A percentile compares a stretch with the other conserved stretches of the same genome.
Conservation (phyloP, 2,888 invertebrate genomes). For the Chalcosyrphus nemorum region DNA sequence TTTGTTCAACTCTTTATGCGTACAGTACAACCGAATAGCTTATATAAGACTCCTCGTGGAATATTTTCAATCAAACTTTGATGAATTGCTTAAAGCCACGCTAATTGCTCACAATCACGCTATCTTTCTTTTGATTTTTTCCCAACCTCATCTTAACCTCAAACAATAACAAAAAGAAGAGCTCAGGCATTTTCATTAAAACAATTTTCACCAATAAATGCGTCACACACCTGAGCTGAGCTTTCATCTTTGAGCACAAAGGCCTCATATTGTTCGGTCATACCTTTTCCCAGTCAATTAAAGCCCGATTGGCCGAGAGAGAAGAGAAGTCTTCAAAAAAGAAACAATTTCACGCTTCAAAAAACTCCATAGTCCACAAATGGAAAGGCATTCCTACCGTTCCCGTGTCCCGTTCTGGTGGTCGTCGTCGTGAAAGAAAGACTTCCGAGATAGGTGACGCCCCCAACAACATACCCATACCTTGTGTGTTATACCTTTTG, state of each 20-base stretch:
- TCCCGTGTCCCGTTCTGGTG: no score
- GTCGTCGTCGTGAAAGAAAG: no score
- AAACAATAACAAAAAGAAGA: no score
- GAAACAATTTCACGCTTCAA: conserved; percentile 55
- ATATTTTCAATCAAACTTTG: background rate
- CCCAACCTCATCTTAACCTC: background rate
- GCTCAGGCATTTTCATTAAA: background rate
- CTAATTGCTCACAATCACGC: conserved; percentile 26
- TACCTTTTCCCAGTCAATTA: conserved; percentile 16
- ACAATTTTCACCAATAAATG: background rate
- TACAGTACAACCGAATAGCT: background rate
- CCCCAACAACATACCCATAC: conserved; percentile 33
- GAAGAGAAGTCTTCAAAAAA: conserved; percentile 3
- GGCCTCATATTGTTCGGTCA: conserved; percentile 22
- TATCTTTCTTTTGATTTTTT: background rate
- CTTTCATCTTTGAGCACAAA: background rate
- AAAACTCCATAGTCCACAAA: conserved; percentile 66
- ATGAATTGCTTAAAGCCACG: background rate
- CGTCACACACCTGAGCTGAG: background rate
- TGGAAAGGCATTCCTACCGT: conserved; percentile 33
- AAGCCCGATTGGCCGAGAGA: conserved; percentile 35
- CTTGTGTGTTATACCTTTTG: conserved; percentile 56
- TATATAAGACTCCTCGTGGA: background rate
- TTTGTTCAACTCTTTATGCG: no score
- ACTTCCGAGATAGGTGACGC: conserved; percentile 64